Conservation (phyloP, 2,113 vertebrate genomes). For the Mirounga angustirostris region DNA sequence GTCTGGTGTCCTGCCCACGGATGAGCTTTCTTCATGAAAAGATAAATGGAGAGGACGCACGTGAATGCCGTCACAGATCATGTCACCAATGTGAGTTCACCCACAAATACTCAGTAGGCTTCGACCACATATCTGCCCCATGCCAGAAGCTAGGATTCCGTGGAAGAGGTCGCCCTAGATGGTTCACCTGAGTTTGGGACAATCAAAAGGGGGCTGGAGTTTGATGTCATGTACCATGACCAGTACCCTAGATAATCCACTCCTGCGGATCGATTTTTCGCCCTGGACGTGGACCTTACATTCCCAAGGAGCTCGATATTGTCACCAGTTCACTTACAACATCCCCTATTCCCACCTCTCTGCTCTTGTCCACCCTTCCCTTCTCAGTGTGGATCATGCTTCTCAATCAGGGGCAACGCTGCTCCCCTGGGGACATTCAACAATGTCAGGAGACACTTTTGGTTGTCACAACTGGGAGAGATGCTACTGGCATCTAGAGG, state of each 20-base stretch:
- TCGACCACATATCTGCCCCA: fast-evolving
- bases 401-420: neutral
- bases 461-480: neutral
- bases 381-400: neutral
- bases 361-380: neutral
- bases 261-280: neutral
- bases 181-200: neutral
- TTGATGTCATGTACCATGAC: neutral
- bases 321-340: fast-evolving
- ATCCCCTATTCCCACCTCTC: neutral
- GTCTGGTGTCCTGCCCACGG: fast-evolving
- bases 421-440: neutral
- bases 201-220: neutral
- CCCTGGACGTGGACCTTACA: neutral
- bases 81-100: fast-evolving
- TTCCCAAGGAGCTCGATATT: neutral
- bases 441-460: neutral
- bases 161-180: neutral
- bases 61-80: neutral
- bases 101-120: neutral
- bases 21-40: neutral
- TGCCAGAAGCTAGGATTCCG: neutral
- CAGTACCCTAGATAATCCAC: fast-evolving
- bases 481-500: neutral
- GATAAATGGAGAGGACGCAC: neutral